Conservation (phyloP, 2,888 invertebrate genomes). For the Oscheius sp. region DNA sequence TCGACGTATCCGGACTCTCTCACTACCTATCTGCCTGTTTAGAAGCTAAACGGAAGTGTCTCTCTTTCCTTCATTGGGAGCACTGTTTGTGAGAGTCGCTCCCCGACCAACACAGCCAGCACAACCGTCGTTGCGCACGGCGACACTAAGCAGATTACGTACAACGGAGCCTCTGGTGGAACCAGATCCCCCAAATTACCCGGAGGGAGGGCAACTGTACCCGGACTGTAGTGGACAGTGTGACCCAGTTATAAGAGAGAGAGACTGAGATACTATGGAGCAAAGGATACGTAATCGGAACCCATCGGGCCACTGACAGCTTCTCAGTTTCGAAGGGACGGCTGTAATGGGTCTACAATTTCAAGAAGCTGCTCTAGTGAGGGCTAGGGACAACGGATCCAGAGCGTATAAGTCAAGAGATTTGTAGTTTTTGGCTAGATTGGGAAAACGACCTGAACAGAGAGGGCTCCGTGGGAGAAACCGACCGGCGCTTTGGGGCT, state of each 20-base stretch:
- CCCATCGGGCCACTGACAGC: too few relatives aligned
- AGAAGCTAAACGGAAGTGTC: background rate
- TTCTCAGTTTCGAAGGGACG: too few relatives aligned
- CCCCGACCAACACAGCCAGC: background rate
- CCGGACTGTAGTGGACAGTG: background rate
- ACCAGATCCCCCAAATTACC: slow-evolving; percentile 16
- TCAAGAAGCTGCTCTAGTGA: background rate
- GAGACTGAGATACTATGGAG: background rate
- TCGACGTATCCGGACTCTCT: too few relatives aligned
- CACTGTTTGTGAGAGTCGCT: slow-evolving; percentile 6
- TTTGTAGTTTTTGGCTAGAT: background rate
- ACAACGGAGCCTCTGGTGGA: slow-evolving; percentile 5
- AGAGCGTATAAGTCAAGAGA: too few relatives aligned
- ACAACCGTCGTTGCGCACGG: too few relatives aligned
- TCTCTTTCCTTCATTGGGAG: background rate
- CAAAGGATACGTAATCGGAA: too few relatives aligned
- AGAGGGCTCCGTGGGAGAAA: slow-evolving; percentile 20
- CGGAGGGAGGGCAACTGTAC: background rate
- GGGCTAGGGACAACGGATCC: too few relatives aligned
- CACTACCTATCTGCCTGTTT: too few relatives aligned
- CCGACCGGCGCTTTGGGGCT: slow-evolving; percentile 5
- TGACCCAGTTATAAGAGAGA: background rate
- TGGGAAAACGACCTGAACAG: background rate
- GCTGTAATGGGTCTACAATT: background rate
- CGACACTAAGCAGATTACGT: slow-evolving; percentile 26